Percentiles rank a stretch among this genome's conserved stretches.
Conservation (phyloP, 1,140 invertebrate genomes). For the Drosophila persimilis region DNA sequence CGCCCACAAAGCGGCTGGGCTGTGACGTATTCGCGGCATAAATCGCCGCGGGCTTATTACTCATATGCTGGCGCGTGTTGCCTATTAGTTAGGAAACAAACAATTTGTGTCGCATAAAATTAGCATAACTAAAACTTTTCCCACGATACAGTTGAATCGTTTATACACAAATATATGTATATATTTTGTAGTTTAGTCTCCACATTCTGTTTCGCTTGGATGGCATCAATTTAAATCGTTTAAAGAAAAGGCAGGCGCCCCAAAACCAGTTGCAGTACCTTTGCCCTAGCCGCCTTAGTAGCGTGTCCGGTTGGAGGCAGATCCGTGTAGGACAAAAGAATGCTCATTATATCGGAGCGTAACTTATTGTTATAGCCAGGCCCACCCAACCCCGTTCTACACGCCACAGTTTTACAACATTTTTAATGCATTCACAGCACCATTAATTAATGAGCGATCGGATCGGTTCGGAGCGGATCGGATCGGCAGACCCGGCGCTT, state of each 20-base stretch:
- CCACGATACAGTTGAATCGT: conserved; percentile 51
- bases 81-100: conserved; percentile 56
- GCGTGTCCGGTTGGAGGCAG: conserved; percentile 65
- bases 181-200: conserved; percentile 21
- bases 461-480: not conserved
- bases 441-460: conserved; percentile 66
- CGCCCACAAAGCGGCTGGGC: conserved; percentile 56
- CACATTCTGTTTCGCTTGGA: conserved; percentile 27
- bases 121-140: conserved; percentile 65
- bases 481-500: conserved; percentile 13
- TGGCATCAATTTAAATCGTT: conserved; percentile 21
- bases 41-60: conserved; percentile 43
- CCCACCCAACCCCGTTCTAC: conserved; percentile 58
- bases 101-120: conserved; percentile 61
- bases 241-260: conserved; percentile 9
- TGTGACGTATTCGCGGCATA: conserved; percentile 55
- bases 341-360: conserved; percentile 35
- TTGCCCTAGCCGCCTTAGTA: conserved; percentile 2
- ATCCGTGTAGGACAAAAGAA: conserved; percentile 58
- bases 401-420: conserved; percentile 48
- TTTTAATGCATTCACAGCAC: conserved; percentile 68
- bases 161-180: not conserved
- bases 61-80: conserved; percentile 72
- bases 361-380: conserved; percentile 45
- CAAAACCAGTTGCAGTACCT: conserved; percentile 63